Evolutionary conservation across 2,888 invertebrate species (phyloP).

Genomic region (Antheraea yamamai): DNA sequence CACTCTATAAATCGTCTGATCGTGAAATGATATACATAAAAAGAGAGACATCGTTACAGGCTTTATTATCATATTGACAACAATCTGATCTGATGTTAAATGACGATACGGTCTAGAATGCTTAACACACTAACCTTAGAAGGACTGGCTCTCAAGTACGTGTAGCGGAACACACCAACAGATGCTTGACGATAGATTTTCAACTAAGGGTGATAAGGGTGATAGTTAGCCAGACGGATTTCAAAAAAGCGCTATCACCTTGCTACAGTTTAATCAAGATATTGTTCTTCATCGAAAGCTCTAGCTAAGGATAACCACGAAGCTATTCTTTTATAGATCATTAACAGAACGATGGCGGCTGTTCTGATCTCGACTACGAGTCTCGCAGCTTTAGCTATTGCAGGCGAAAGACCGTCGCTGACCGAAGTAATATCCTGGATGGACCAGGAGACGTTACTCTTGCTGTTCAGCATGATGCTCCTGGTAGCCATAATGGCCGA

Average conservation of each 20-base stretch:
- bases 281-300: not conserved
- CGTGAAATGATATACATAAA: no score
- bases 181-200: no score
- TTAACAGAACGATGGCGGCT: slow-evolving; percentile 92
- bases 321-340: slow-evolving; percentile 77
- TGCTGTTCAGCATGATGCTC: slow-evolving; percentile 95
- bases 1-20: no score
- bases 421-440: slow-evolving; percentile 91
- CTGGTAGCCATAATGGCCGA: slow-evolving; percentile 92
- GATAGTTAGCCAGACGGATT: no score
- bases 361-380: slow-evolving; percentile 89
- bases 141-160: no score
- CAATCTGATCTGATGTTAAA: no score
- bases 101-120: no score
- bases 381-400: slow-evolving; percentile 86
- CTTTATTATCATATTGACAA: no score
- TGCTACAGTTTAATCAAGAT: not conserved
- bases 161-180: no score
- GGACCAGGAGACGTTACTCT: slow-evolving; percentile 89
- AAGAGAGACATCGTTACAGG: no score
- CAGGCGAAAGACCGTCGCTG: slow-evolving; percentile 89
- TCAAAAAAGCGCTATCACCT: no score
- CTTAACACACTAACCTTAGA: no score
- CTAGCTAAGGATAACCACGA: not conserved
- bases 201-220: not conserved